phyloP scores from a whole-genome alignment of 2,113 vertebrate species.

The Xiphias gladius region DNA sequence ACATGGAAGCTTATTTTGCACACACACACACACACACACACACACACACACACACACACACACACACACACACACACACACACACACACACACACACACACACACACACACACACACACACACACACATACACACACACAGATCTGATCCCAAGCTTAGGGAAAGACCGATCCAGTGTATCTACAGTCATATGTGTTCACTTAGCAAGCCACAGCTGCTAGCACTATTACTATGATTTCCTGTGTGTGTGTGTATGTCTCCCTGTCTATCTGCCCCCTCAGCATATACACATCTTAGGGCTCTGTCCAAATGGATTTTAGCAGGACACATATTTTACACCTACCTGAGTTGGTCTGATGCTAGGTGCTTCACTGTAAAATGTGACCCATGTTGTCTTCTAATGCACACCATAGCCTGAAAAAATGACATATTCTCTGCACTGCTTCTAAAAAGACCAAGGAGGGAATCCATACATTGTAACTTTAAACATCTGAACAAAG shows the following conservation, averaged over 20 bases:
- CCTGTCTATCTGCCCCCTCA: slow-evolving; percentile 63
- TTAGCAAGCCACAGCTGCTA: slow-evolving; percentile 84
- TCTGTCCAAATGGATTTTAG: slow-evolving; percentile 79
- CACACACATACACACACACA: slow-evolving; percentile 36
- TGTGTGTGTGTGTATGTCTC: slow-evolving; percentile 70
- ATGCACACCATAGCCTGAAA: slow-evolving; percentile 66
- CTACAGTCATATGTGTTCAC: slow-evolving; percentile 81
- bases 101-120: slow-evolving; percentile 21
- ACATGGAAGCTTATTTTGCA: slow-evolving; percentile 11
- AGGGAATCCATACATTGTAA: slow-evolving; percentile 49
- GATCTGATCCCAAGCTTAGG: slow-evolving; percentile 75
- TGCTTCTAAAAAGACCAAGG: slow-evolving; percentile 12
- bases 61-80: slow-evolving; percentile 22
- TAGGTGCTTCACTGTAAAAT: slow-evolving; percentile 75
- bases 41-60: slow-evolving; percentile 17
- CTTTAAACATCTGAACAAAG: slow-evolving; percentile 58
- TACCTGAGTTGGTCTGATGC: slow-evolving; percentile 70
- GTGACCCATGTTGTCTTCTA: slow-evolving; percentile 74
- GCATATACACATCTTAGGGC: slow-evolving; percentile 73
- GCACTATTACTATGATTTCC: slow-evolving; percentile 80
- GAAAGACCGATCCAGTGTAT: slow-evolving; percentile 69
- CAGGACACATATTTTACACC: slow-evolving; percentile 81
- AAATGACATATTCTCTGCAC: slow-evolving; percentile 10
- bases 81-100: slow-evolving; percentile 17
- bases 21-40: no score